These are phyloP conservation scores for Brachionus calyciflorus DNA, from an alignment of 1,140 invertebrate genomes.

Conservation along the genomic window DNA sequence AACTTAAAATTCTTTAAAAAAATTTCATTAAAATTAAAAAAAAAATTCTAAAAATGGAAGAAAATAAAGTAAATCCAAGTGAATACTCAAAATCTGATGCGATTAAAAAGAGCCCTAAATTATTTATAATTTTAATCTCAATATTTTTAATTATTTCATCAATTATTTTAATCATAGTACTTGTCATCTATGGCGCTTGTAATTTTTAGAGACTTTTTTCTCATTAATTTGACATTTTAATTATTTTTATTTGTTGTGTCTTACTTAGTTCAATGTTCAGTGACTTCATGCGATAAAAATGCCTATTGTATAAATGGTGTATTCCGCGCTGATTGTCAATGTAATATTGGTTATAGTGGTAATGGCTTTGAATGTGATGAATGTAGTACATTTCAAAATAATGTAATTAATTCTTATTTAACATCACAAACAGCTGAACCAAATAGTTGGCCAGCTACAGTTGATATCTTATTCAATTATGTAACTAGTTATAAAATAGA, in stretches of 20 bases:
- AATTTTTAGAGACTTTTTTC: too few species aligned
- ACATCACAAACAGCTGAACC: not conserved
- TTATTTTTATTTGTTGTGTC: too few species aligned
- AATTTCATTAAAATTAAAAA: too few species aligned
- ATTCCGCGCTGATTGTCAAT: not conserved
- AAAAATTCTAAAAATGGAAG: not conserved
- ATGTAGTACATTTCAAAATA: not conserved
- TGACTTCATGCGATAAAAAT: not conserved
- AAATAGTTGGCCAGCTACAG: constrained; percentile 30
- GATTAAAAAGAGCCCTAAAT: too few species aligned
- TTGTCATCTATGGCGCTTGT: too few species aligned
- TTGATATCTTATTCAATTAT: constrained; percentile 9
- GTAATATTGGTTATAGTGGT: constrained; percentile 11
- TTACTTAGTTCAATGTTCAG: constrained; percentile 29
- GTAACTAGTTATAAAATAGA: not conserved
- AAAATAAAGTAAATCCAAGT: not conserved
- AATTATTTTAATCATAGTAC: too few species aligned
- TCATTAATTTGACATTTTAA: too few species aligned
- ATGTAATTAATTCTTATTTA: not conserved
- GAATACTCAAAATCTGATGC: too few species aligned
- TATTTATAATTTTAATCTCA: too few species aligned
- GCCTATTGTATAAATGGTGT: not conserved
- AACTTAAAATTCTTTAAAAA: too few species aligned
- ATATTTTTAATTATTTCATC: too few species aligned
- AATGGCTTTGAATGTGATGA: constrained; percentile 11